These are phyloP conservation scores for Ivindomyrus marchei DNA, from an alignment of 2,113 vertebrate species.

Conservation along the genomic window DNA sequence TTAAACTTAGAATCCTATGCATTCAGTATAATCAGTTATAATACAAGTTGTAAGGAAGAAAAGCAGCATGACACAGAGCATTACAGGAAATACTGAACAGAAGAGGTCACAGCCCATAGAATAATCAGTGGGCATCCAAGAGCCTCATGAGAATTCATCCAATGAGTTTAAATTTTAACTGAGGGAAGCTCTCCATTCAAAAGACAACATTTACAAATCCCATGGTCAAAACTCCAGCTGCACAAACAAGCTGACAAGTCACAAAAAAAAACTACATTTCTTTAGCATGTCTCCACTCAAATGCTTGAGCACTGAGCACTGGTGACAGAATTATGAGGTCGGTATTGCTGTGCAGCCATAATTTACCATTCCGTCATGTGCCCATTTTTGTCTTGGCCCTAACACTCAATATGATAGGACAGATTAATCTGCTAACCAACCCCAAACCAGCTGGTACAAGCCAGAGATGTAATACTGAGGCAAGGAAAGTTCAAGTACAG, in stretches of 20 bases:
- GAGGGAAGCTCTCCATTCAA: neutral
- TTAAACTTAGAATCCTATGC: neutral
- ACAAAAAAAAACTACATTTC: neutral
- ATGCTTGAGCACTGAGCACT: neutral
- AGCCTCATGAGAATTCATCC: neutral
- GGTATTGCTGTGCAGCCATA: neutral
- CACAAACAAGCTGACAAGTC: neutral
- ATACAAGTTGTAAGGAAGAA: neutral
- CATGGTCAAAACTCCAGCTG: neutral
- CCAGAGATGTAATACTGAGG: conserved; percentile 32
- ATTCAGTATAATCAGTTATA: neutral
- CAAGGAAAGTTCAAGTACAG: conserved; percentile 11
- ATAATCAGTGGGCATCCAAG: neutral
- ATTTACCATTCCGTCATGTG: neutral
- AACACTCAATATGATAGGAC: conserved; percentile 9
- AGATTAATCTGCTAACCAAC: conserved; percentile 30
- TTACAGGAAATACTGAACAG: neutral
- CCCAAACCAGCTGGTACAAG: conserved; percentile 28
- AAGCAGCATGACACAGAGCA: neutral
- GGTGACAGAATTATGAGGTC: neutral
- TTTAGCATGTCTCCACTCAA: neutral
- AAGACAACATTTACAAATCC: neutral
- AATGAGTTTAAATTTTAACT: neutral
- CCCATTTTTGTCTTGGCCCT: conserved; percentile 15
- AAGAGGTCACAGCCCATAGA: neutral